Conservation (phyloP, 1,140 invertebrate species). For the Temnothorax curvispinosus region DNA sequence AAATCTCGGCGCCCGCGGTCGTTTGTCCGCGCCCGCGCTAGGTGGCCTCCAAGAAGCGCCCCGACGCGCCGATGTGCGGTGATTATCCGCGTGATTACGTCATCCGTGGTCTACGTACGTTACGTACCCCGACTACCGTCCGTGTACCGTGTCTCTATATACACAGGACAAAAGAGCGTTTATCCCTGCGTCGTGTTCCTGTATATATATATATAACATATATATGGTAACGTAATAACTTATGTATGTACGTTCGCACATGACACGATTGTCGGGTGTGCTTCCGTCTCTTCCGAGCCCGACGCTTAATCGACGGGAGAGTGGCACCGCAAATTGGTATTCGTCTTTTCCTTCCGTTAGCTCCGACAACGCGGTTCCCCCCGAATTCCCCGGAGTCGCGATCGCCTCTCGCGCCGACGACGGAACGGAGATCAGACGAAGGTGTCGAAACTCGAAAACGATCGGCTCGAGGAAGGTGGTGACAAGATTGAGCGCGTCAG, state of each 20-base stretch:
- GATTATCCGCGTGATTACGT: conserved; percentile 5
- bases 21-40: conserved; percentile 12
- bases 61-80: background rate
- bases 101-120: conserved; percentile 49
- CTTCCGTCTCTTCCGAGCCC: conserved; percentile 60
- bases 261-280: conserved; percentile 21
- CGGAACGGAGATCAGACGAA: background rate
- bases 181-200: background rate
- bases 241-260: background rate
- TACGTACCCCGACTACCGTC: background rate
- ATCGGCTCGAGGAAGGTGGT: background rate
- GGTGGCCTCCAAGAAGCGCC: conserved; percentile 37
- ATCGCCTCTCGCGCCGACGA: background rate
- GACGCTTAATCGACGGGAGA: conserved; percentile 41
- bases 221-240: conserved; percentile 27
- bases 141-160: conserved; percentile 14
- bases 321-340: conserved; percentile 39
- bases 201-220: background rate
- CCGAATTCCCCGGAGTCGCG: background rate
- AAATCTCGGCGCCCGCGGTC: conserved; percentile 44
- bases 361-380: background rate
- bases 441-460: conserved; percentile 54
- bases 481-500: background rate
- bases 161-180: conserved; percentile 34
- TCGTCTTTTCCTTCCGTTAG: conserved; percentile 4